phyloP scores from a whole-genome alignment of 2,113 vertebrate species.

The Microcebus griseorufus region DNA sequence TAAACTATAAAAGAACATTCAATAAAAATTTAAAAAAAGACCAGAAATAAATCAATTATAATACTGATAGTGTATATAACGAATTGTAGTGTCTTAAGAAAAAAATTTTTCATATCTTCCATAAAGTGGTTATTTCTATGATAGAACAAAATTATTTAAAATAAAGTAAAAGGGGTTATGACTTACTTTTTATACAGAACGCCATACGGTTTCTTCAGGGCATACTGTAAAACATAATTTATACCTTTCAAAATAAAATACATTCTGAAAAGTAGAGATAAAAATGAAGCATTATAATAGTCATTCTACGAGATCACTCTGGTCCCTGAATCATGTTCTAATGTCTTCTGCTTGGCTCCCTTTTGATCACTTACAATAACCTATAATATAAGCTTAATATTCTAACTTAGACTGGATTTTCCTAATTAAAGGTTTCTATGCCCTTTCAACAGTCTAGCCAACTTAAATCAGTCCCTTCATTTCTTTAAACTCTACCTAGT shows the following conservation, averaged over 20 bases:
- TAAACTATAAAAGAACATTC: neutral
- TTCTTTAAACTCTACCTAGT: neutral
- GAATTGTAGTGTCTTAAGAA: neutral
- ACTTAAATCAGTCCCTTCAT: neutral
- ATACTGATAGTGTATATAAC: neutral
- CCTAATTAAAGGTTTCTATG: neutral
- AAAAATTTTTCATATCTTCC: neutral
- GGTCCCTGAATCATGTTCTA: neutral
- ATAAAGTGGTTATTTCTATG: conserved; percentile 51
- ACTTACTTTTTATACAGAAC: conserved; percentile 97
- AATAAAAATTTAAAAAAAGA: neutral
- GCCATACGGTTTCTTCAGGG: conserved; percentile 95
- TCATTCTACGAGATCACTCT: neutral
- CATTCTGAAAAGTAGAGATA: conserved; percentile 39
- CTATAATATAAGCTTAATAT: neutral
- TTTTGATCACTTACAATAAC: neutral
- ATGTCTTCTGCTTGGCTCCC: neutral
- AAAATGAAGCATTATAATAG: neutral
- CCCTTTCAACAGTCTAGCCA: conserved; percentile 6
- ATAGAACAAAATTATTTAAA: conserved; percentile 2
- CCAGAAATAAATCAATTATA: neutral
- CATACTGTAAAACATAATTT: conserved; percentile 89
- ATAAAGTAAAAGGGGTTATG: conserved; percentile 8
- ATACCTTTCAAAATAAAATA: conserved; percentile 64
- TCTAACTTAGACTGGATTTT: neutral